phyloP scores from a whole-genome alignment of 2,797 vertebrate genomes.

The Cuniculus paca region DNA sequence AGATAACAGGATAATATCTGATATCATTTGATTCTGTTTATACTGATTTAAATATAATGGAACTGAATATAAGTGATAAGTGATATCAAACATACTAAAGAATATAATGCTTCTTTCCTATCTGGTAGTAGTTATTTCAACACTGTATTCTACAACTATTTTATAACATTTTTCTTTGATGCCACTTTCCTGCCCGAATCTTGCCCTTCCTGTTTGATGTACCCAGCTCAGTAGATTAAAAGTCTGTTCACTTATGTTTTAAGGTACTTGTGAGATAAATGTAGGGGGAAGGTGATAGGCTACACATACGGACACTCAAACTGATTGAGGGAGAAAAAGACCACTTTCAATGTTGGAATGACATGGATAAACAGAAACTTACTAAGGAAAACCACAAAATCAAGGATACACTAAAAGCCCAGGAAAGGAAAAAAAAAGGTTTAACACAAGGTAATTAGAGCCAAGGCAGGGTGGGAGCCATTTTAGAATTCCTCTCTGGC shows the following conservation, averaged over 20 bases:
- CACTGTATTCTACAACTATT: background rate
- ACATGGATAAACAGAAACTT: background rate
- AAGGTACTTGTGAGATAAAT: background rate
- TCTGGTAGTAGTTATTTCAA: background rate
- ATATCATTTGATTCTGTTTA: background rate
- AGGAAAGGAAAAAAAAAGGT: background rate
- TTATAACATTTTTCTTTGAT: background rate
- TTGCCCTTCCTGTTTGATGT: background rate
- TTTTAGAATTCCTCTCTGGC: background rate
- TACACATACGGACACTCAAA: background rate
- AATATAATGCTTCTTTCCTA: background rate
- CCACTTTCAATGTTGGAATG: background rate
- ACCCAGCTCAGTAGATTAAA: background rate
- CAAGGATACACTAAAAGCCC: background rate
- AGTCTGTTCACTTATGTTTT: background rate
- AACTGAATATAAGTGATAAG: background rate
- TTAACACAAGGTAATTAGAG: background rate
- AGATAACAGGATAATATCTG: background rate
- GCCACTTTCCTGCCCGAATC: background rate
- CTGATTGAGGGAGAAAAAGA: background rate
- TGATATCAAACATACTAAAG: background rate
- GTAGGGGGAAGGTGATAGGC: background rate
- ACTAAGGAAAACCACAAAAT: background rate
- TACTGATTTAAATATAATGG: slow-evolving; percentile 12
- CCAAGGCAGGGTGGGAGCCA: background rate